Percentiles rank a stretch among this genome's conserved stretches.
phyloP scores from a whole-genome alignment of 2,888 invertebrate genomes.

The Hololepta plana region DNA sequence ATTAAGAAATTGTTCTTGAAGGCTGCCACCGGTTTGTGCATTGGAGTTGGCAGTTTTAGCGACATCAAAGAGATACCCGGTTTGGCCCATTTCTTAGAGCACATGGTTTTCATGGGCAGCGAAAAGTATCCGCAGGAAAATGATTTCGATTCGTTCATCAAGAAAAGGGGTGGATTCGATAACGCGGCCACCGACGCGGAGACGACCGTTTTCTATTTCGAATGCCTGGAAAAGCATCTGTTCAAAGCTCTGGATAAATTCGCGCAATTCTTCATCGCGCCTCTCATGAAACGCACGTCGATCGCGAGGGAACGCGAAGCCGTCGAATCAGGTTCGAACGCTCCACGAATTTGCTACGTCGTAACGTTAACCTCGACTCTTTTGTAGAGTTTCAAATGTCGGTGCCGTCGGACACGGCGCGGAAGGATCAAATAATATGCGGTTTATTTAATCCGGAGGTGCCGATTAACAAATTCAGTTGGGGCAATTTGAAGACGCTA shows the following conservation, averaged over 20 bases:
- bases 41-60: slow-evolving; percentile 59
- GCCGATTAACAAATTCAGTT: slow-evolving; percentile 64
- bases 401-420: slow-evolving; percentile 50
- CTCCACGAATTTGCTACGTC: no score
- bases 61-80: slow-evolving; percentile 63
- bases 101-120: slow-evolving; percentile 93
- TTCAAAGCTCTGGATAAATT: slow-evolving; percentile 65
- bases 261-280: slow-evolving; percentile 74
- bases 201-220: slow-evolving; percentile 76
- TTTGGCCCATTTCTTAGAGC: slow-evolving; percentile 71
- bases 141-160: slow-evolving; percentile 63
- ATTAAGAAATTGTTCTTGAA: slow-evolving; percentile 13
- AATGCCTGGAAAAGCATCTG: slow-evolving; percentile 64
- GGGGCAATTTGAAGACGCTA: slow-evolving; percentile 67
- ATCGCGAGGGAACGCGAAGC: slow-evolving; percentile 77
- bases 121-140: slow-evolving; percentile 76
- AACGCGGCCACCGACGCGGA: slow-evolving; percentile 83
- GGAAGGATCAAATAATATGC: slow-evolving; percentile 60
- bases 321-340: slow-evolving; percentile 58
- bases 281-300: slow-evolving; percentile 67
- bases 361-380: no score
- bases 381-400: slow-evolving; percentile 67
- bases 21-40: slow-evolving; percentile 60
- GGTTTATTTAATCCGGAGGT: slow-evolving; percentile 47
- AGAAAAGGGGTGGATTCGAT: slow-evolving; percentile 68